Base-by-base conservation (phyloP, 2,113 vertebrate genomes). In the Eudorcas thomsonii region DNA sequence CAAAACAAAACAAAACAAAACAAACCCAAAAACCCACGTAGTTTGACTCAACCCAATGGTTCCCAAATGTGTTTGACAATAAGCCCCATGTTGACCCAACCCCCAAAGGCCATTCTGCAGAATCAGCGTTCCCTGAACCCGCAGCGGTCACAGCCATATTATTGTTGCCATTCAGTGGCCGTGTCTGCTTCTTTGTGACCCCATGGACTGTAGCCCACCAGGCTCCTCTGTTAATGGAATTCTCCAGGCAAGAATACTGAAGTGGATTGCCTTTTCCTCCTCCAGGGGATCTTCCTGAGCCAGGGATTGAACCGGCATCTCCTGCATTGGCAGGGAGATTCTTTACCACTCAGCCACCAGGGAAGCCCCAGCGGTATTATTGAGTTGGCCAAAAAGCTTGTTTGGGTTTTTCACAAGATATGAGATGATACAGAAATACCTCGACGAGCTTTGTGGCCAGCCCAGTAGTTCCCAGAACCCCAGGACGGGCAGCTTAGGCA, bases 121-220 rank as follows among this genome's bases (percentile, higher is more conserved):
- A 57, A 2, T 9, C 6, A 9, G n/a, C 8, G 0, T 30, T 39
- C 88, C 84, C 25, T 9, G 86, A 4, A 25, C 50, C 78, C 28
- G 2, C 0, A 1, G 30, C 0, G 5, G 10, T 5, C 2, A 6
- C 0, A 15, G 17, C 25, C 3, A 1, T 1, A 7, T 7, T 12
- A 7, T 2, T 13, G 71, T 26, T 39, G 67, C 1, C 26, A 21
- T 14, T 14, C 39, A 13, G 71, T 3, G 0, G 71, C 71, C 13
- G 36, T 43, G 23, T 77, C 71, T 43, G 71, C 39, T 12, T 77
- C 71, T 77, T 77, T 77, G 67, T 71, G 67, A 71, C 67, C n/a
- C 67, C 67, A 1, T 39, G 67, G n/a, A 71, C 10, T 39, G 19
- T 39, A 39, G 67, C 67, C 67, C 67, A 39, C 19, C n/a, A 71